Evolutionary conservation across 2,797 vertebrate genomes (phyloP).

Genomic region (Loris lydekkerianus): DNA sequence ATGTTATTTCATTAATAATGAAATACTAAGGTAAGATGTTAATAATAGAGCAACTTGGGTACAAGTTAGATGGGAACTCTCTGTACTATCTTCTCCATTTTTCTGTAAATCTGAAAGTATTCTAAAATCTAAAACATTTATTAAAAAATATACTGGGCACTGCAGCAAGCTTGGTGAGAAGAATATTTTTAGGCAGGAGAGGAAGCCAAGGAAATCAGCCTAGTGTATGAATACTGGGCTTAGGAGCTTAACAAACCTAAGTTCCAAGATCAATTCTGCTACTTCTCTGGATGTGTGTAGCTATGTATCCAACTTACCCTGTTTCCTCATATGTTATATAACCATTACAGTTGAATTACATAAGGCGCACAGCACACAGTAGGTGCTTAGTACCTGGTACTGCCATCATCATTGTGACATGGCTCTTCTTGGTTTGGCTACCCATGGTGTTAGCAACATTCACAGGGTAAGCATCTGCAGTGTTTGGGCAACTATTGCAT

Average conservation of each 20-base stretch:
- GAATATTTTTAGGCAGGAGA: constrained; percentile 38
- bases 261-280: background rate
- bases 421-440: background rate
- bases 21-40: background rate
- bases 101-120: constrained; percentile 1
- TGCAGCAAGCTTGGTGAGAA: background rate
- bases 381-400: background rate
- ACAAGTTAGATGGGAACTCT: background rate
- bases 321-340: background rate
- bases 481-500: background rate
- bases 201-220: background rate
- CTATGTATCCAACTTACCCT: background rate
- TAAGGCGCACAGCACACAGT: background rate
- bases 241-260: background rate
- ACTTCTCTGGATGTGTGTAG: background rate
- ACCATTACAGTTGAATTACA: background rate
- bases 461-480: background rate
- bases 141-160: background rate
- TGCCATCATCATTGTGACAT: background rate
- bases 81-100: background rate
- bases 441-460: background rate
- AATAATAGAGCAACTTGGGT: background rate
- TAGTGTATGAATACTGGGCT: background rate
- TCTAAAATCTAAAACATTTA: constrained; percentile 40
- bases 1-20: background rate